A percentile compares a stretch with the other conserved stretches of the same genome.
phyloP scores from a whole-genome alignment of 2,888 invertebrate species.

The Orthonevra nobilis region DNA sequence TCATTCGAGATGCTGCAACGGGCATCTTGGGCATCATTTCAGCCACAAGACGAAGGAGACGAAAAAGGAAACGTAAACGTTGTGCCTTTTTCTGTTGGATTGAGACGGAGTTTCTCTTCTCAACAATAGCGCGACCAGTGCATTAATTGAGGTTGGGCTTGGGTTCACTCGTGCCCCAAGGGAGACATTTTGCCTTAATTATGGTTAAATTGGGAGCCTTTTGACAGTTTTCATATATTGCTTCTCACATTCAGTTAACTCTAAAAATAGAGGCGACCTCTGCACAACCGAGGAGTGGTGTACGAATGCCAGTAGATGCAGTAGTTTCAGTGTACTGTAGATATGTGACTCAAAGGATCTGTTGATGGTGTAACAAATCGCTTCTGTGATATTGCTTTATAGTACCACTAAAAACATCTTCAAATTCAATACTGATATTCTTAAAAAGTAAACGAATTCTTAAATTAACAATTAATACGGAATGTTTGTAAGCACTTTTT shows the following conservation, averaged over 20 bases:
- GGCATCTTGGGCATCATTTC: conserved; percentile 67
- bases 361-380: too few relatives aligned
- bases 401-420: too few relatives aligned
- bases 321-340: too few relatives aligned
- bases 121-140: conserved; percentile 44
- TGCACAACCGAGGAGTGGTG: conserved; percentile 47
- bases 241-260: conserved; percentile 53
- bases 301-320: conserved; percentile 25
- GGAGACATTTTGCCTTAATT: conserved; percentile 73
- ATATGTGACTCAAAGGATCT: conserved; percentile 9
- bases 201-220: conserved; percentile 76
- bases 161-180: conserved; percentile 70
- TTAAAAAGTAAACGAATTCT: too few relatives aligned
- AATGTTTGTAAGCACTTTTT: too few relatives aligned
- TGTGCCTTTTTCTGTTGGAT: conserved; percentile 37
- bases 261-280: conserved; percentile 31
- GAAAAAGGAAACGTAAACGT: conserved; percentile 17
- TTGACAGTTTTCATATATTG: conserved; percentile 72
- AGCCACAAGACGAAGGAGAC: conserved; percentile 23
- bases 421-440: too few relatives aligned
- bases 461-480: too few relatives aligned
- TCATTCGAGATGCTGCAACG: conserved; percentile 58
- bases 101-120: conserved; percentile 56
- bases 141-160: conserved; percentile 69
- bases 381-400: too few relatives aligned